Percentiles rank a stretch among this genome's conserved stretches.
These are phyloP conservation scores for Acheta domesticus DNA, from an alignment of 2,888 invertebrate genomes.

Conservation along the genomic window DNA sequence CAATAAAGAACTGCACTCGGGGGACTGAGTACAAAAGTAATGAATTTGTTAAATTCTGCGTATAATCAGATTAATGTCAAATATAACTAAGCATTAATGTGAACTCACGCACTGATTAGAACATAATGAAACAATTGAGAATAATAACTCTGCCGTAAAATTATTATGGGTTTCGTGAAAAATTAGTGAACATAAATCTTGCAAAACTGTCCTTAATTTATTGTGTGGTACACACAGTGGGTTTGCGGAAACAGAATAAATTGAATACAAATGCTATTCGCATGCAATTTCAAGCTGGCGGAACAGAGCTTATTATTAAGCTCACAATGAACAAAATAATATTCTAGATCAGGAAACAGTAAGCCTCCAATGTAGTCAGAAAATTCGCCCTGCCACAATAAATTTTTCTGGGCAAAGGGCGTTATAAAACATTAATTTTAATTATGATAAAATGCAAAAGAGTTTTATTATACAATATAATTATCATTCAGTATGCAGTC, in stretches of 20 bases:
- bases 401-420: no score
- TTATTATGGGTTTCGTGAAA: background rate
- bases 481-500: no score
- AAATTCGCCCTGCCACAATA: no score
- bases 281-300: no score
- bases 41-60: background rate
- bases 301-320: no score
- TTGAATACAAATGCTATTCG: background rate
- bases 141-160: background rate
- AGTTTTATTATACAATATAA: no score
- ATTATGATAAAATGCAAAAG: no score
- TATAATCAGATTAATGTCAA: constrained; percentile 9
- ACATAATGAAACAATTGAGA: constrained; percentile 6
- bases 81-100: constrained; percentile 18
- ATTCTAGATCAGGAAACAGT: no score
- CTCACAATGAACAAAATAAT: no score
- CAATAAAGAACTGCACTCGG: background rate
- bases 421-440: no score
- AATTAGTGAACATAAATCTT: background rate
- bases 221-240: background rate
- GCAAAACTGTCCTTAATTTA: background rate
- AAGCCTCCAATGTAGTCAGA: no score
- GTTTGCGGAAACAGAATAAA: background rate
- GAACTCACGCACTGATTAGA: background rate
- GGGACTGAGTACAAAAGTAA: background rate